phyloP scores from a whole-genome alignment of 1,140 invertebrate genomes.

The Lepidurus apus region DNA sequence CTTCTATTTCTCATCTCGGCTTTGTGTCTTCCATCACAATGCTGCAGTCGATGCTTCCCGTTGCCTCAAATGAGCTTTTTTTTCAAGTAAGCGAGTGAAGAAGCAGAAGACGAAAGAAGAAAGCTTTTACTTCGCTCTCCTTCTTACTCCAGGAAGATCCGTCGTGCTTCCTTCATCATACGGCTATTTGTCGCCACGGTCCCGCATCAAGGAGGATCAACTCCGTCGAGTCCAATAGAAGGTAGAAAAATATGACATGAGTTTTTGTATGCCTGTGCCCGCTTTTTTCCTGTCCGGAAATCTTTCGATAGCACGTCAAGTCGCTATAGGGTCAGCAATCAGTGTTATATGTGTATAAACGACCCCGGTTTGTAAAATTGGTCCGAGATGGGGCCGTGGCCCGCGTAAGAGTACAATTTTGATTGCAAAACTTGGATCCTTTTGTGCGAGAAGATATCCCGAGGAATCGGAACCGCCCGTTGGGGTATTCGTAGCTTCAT shows the following conservation, averaged over 20 bases:
- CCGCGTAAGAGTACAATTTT: neutral
- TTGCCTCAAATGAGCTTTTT: constrained; percentile 19
- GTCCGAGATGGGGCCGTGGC: neutral
- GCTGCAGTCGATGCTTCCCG: neutral
- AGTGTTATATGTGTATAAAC: neutral
- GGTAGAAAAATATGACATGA: neutral
- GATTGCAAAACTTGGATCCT: neutral
- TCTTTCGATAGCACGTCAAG: neutral
- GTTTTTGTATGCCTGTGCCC: neutral
- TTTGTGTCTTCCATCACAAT: constrained; percentile 15
- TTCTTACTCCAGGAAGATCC: neutral
- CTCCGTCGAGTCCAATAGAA: neutral
- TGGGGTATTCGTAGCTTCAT: constrained; percentile 13
- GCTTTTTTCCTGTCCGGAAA: neutral
- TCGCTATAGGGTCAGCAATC: neutral
- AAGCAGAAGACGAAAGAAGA: neutral
- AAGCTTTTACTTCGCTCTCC: neutral
- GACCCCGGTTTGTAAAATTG: neutral
- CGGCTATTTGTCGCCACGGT: constrained; percentile 4
- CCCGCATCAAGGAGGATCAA: neutral
- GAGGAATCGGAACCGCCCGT: neutral
- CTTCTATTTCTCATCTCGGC: neutral
- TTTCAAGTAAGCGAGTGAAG: neutral
- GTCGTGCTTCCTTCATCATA: constrained; percentile 15
- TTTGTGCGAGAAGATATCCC: neutral